These are phyloP conservation scores for Oeneis ivallda DNA, from an alignment of 2,888 invertebrate species.

Conservation along the genomic window DNA sequence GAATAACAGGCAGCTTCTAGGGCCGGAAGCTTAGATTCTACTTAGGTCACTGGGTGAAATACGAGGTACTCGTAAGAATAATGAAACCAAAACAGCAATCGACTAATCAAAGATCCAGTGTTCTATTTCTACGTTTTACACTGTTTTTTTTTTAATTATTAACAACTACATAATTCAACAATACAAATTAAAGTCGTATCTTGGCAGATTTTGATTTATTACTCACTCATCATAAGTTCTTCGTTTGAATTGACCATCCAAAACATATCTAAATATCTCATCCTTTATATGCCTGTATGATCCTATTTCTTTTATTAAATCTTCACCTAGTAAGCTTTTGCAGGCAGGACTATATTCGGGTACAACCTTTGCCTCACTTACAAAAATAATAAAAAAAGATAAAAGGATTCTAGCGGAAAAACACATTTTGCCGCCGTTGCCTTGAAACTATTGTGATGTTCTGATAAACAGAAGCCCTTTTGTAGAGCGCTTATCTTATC, in stretches of 20 bases:
- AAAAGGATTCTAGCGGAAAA: conserved; percentile 46
- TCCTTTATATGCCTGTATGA: conserved; percentile 76
- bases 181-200: too few relatives aligned
- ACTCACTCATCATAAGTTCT: conserved; percentile 81
- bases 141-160: not conserved
- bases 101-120: not conserved
- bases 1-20: too few relatives aligned
- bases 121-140: not conserved
- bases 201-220: not conserved
- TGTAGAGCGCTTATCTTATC: conserved; percentile 53
- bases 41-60: too few relatives aligned
- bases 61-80: too few relatives aligned
- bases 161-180: too few relatives aligned
- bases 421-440: conserved; percentile 53
- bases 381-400: conserved; percentile 49
- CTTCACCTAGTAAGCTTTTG: conserved; percentile 61
- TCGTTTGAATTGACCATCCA: conserved; percentile 78
- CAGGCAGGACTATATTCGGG: conserved; percentile 56
- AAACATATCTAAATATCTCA: conserved; percentile 76
- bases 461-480: conserved; percentile 47
- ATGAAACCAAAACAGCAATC: too few relatives aligned
- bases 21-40: too few relatives aligned
- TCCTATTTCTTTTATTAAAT: conserved; percentile 82
- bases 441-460: conserved; percentile 48
- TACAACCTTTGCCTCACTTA: conserved; percentile 54